These are phyloP conservation scores for Parotocinclus haroldoi DNA, from an alignment of 2,797 vertebrate genomes.

Conservation along the genomic window DNA sequence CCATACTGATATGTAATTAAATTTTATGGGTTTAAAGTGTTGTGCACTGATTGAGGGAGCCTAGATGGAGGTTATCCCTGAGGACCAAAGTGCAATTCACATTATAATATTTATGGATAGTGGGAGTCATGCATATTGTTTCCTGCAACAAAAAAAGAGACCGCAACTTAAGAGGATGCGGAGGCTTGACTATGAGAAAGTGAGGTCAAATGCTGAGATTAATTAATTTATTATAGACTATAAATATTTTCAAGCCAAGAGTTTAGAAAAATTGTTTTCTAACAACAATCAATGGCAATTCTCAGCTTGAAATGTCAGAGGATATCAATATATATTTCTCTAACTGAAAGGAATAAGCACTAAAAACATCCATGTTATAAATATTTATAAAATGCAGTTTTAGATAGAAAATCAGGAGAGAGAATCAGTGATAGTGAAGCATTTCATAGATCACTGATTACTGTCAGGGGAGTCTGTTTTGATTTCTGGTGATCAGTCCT, in stretches of 20 bases:
- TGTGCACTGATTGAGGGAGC: constrained; percentile 27
- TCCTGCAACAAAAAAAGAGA: constrained; percentile 1
- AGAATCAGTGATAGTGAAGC: too few relatives aligned
- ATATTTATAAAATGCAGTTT: constrained; percentile 12
- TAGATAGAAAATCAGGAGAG: too few relatives aligned
- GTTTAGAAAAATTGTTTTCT: constrained; percentile 45
- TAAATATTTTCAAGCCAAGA: constrained; percentile 58
- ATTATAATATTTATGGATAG: constrained; percentile 11
- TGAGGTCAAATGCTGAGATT: constrained; percentile 53
- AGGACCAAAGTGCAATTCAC: constrained; percentile 20
- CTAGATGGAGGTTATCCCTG: constrained; percentile 27
- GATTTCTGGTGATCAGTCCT: too few relatives aligned
- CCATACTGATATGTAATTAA: constrained; percentile 38
- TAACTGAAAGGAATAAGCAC: constrained; percentile 50
- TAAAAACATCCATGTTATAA: constrained; percentile 56
- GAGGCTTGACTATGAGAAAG: constrained; percentile 7
- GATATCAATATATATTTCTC: constrained; percentile 57
- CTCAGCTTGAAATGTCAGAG: constrained; percentile 44
- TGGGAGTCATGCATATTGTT: constrained; percentile 12
- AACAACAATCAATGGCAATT: constrained; percentile 56
- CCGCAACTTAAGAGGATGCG: background rate
- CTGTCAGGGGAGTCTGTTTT: too few relatives aligned
- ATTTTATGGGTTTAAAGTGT: constrained; percentile 11
- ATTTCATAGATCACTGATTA: too few relatives aligned
- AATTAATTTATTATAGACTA: constrained; percentile 60